Evolutionary conservation across 2,113 vertebrate species (phyloP), one percentile per base, ranked within the genome.

Genomic region (Polypterus bichir): DNA sequence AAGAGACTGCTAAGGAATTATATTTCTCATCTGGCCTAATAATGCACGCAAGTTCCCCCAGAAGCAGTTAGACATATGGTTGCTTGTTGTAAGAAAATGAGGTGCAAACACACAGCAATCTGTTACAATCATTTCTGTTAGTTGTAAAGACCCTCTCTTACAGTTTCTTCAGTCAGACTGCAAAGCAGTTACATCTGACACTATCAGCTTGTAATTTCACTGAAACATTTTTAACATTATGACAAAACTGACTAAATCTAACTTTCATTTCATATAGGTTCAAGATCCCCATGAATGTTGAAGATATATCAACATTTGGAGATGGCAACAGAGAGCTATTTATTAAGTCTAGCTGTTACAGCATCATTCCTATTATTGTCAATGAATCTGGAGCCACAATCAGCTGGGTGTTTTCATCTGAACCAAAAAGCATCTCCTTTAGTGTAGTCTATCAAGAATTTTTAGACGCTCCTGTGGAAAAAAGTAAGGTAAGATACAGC

Each of bases 381-480:
- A 68, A 69, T 3, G 75, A 80, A 48, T 65, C 79, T 0, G 94
- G 94, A 3, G 77, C 88, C 53, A 89, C 87, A n/a, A 86, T 98
- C 64, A 81, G 76, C 73, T 98, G 94, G 94, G 82, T 88, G 53
- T 98, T 98, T 76, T 94, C 93, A 54, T 98, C 94, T 0, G 88
- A 93, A 48, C 92, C 94, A 61, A 98, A 97, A 74, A 97, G 94
- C 71, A 91, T 98, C 71, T 84, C 91, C 63, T 97, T 98, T 81
- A 91, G 92, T 0, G 88, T 97, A 60, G 88, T 98, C 51, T 95
- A 90, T 77, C 83, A 78, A 61, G 91, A 94, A 67, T 78, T 77
- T 0, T 64, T 83, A 7, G 83, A 90, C 60, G 76, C 80, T 0
- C 83, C 92, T 0, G 73, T 93, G 64, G 91, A 96, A 64, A 89